Evolutionary conservation across 2,888 invertebrate genomes (phyloP).

Genomic region (Deilephila elpenor): DNA sequence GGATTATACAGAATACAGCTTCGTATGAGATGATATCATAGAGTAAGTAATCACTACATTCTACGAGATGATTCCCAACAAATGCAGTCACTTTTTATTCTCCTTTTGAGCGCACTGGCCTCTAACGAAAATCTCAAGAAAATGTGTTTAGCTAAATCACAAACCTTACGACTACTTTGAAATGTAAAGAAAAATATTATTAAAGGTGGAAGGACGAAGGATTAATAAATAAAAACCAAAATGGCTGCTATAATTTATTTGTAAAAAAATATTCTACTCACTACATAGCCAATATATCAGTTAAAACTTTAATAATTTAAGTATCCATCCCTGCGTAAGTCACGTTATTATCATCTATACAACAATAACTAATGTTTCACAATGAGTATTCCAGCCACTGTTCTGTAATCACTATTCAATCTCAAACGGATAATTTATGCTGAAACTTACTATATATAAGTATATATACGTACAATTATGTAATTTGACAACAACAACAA

Average conservation of each 20-base stretch:
- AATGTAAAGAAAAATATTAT: background rate
- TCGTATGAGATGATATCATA: too few relatives aligned
- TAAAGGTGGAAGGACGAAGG: background rate
- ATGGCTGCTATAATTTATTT: conserved; percentile 87
- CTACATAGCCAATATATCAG: conserved; percentile 88
- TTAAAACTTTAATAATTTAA: conserved; percentile 85
- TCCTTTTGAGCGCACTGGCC: too few relatives aligned
- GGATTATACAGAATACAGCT: too few relatives aligned
- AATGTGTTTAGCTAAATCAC: too few relatives aligned
- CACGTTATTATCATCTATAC: conserved; percentile 85
- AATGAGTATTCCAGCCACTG: conserved; percentile 81
- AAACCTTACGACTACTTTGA: too few relatives aligned
- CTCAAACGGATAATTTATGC: conserved; percentile 81
- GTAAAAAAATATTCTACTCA: conserved; percentile 89
- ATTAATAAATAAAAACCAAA: conserved; percentile 48
- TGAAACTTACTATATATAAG: conserved; percentile 73
- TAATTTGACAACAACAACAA: conserved; percentile 72
- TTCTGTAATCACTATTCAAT: conserved; percentile 60
- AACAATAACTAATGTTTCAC: conserved; percentile 82
- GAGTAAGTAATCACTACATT: too few relatives aligned
- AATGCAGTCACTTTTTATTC: too few relatives aligned
- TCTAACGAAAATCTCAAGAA: too few relatives aligned
- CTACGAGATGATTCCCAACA: too few relatives aligned
- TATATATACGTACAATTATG: conserved; percentile 60
- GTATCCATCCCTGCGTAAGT: conserved; percentile 86